Evolutionary conservation across 2,113 vertebrate species (phyloP).

Genomic region (Cephalophus harveyi): DNA sequence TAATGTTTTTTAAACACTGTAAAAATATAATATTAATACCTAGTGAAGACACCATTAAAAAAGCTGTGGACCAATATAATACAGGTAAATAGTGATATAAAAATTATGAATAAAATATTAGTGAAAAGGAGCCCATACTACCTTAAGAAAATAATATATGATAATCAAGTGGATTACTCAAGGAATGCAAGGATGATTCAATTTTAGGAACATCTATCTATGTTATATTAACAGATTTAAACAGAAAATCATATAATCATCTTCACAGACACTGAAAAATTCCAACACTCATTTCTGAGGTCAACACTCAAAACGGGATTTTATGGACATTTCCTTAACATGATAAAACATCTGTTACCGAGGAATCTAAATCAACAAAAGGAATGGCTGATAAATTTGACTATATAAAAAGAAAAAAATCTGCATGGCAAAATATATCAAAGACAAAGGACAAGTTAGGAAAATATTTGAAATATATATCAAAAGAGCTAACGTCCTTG

Average conservation of each 20-base stretch:
- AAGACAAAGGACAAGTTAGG: background rate
- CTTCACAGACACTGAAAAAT: background rate
- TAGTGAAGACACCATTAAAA: background rate
- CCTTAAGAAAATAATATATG: background rate
- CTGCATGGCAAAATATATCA: background rate
- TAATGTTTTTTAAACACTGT: background rate
- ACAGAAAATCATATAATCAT: background rate
- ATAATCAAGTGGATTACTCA: background rate
- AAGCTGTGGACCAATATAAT: background rate
- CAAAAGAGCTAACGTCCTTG: background rate
- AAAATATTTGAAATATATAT: background rate
- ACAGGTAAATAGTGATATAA: background rate
- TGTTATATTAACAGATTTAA: background rate
- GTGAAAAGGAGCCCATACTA: background rate
- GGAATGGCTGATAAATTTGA: background rate
- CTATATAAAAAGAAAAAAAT: background rate
- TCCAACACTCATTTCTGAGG: background rate
- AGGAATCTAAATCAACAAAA: background rate
- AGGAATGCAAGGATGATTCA: background rate
- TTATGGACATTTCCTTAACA: background rate
- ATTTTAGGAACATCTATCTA: background rate
- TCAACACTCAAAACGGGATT: background rate
- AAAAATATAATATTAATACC: background rate
- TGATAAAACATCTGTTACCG: background rate
- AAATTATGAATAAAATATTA: background rate